Evolutionary conservation across 2,113 vertebrate genomes (phyloP).

Genomic region (Agapornis roseicollis): DNA sequence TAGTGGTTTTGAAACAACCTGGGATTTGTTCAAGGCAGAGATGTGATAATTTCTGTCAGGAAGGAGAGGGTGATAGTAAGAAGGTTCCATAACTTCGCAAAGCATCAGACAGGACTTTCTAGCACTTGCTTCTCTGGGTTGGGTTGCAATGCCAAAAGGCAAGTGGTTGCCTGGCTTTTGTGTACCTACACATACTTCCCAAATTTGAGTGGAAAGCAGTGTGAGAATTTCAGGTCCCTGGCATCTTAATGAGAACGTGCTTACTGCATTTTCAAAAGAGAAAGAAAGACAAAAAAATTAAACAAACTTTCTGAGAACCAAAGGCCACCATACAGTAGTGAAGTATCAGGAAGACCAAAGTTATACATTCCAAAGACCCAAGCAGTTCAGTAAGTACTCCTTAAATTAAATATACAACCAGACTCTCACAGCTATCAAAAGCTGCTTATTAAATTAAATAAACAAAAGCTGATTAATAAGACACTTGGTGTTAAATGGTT

Average conservation of each 20-base stretch:
- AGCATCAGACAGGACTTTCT: neutral
- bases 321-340: neutral
- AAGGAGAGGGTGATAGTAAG: neutral
- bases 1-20: neutral
- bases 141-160: neutral
- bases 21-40: neutral
- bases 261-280: neutral
- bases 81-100: neutral
- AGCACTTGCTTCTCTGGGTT: neutral
- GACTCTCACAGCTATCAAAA: slow-evolving; percentile 49
- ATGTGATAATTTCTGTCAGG: neutral
- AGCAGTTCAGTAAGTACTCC: neutral
- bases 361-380: neutral
- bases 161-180: neutral
- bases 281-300: neutral
- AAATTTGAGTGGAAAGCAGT: neutral
- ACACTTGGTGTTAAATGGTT: slow-evolving; percentile 59
- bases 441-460: slow-evolving; percentile 67
- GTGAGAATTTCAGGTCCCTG: neutral
- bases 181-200: accelerated
- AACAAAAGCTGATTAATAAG: slow-evolving; percentile 70
- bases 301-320: neutral
- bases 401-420: slow-evolving; percentile 64
- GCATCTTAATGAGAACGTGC: neutral
- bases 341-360: neutral